Evolutionary conservation across 2,797 vertebrate genomes (phyloP), one percentile per base, ranked within the genome.

Genomic region (Chaetophractus vellerosus): DNA sequence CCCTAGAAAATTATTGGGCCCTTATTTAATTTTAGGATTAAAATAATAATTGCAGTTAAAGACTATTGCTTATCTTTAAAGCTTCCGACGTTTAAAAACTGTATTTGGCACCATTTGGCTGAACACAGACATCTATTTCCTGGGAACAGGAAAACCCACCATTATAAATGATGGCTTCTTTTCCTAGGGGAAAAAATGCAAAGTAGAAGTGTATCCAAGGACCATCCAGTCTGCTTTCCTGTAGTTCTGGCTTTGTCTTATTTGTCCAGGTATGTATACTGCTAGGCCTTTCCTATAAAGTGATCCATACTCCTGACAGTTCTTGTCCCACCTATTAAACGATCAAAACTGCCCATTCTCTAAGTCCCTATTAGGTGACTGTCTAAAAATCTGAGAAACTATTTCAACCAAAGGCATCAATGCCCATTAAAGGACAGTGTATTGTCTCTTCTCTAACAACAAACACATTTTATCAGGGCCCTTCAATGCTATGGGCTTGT

Each of bases 1-100:
- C 23, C 63, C 50, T 75, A 16, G 2, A 61, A 95, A 92, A 94
- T 64, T 90, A 74, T 59, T 93, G n/a, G 3, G n/a, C 80, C 38
- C 12, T 83, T 89, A 93, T 52, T 90, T 75, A 95, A 82, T 90
- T 85, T 95, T 80, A 93, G 88, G 41, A 90, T 82, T 88, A 82
- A 96, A 88, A 90, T 88, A 78, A 80, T 63, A 84, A 80, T 72
- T 93, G 26, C 36, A 75, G 26, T 81, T 86, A 83, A 91, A 76
- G 38, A 75, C 31, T 83, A 41, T 33, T 80, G 78, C 71, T 82
- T 68, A 84, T n/a, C 64, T 63, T 45, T 69, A 83, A 74, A 83
- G 8, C 6, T 68, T 86, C 87, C 64, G 69, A 11, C n/a, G 66
- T 83, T 45, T 83, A 74, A 92, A 94, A 93, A 93, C 9, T 26